Conservation (phyloP, 2,113 vertebrate species). For the Numida meleagris region DNA sequence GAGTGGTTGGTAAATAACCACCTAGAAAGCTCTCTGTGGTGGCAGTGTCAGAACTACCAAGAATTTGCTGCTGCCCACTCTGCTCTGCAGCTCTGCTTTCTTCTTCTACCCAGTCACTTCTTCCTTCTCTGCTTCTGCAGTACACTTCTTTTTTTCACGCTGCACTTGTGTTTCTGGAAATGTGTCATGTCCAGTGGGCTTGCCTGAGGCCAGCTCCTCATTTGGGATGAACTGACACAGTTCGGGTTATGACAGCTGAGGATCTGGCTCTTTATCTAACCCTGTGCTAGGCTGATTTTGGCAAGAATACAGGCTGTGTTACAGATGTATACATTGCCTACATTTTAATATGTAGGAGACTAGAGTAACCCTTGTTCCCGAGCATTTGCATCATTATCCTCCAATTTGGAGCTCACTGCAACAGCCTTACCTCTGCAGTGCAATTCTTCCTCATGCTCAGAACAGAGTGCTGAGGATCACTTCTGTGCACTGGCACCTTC, state of each 20-base stretch:
- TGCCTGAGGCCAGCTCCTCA: background rate
- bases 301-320: background rate
- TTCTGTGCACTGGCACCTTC: background rate
- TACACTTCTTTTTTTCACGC: background rate
- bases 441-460: background rate
- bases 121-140: background rate
- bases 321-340: background rate
- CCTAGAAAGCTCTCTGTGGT: background rate
- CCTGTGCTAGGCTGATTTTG: background rate
- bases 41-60: background rate
- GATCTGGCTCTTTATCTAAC: background rate
- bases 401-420: background rate
- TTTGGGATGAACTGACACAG: background rate
- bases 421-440: background rate
- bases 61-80: background rate
- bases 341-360: background rate
- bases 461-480: background rate
- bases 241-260: background rate
- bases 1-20: background rate
- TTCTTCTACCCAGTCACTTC: background rate
- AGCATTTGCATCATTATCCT: background rate
- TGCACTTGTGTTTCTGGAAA: background rate
- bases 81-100: background rate
- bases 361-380: background rate
- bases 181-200: background rate